Evolutionary conservation across 2,113 vertebrate genomes (phyloP), one percentile per base, ranked within the genome.

Genomic region (Tamias sibiricus): DNA sequence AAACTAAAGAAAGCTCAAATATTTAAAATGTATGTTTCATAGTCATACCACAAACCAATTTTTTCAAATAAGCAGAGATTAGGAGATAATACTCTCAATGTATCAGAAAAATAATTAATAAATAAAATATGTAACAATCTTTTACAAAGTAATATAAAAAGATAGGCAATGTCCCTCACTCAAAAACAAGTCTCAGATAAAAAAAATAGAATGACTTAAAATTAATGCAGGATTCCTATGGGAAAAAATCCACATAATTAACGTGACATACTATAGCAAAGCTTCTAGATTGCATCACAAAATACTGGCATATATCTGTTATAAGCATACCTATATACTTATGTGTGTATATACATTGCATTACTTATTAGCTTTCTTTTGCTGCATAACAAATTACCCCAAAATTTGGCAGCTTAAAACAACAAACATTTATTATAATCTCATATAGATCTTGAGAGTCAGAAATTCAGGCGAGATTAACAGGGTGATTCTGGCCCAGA

Each of bases 91-190:
- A 77, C n/a, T 87, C 26, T 82, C 30, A 91, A 77, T 12, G n/a
- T 47, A 42, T 35, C 42, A 77, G 17, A 90, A 87, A 86, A 91
- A 62, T 68, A 74, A 40, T 75, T 49, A 24, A 32, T 20, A 77
- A 76, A 84, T 7, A 87, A 30, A 24, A 62, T 64, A 86, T 26
- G 40, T 26, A 93, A 74, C 11, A 52, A 82, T 44, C 10, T 75
- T 47, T 44, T 81, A 92, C 30, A 87, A 87, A 82, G 30, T 75
- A 83, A 77, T 52, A 44, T 7, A 75, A 88, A 91, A 75, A 91
- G 37, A 69, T 17, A 35, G 12, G 35, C 14, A 20, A 32, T 81
- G 10, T 90, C 42, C 42, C 12, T 62, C 28, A 13, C 47, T 40
- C 32, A 62, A 57, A 52, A 37, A 49, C 28, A 54, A 47, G 1